These are phyloP conservation scores for Recurvirostra avosetta DNA, from an alignment of 2,113 vertebrate genomes.

Conservation along the genomic window DNA sequence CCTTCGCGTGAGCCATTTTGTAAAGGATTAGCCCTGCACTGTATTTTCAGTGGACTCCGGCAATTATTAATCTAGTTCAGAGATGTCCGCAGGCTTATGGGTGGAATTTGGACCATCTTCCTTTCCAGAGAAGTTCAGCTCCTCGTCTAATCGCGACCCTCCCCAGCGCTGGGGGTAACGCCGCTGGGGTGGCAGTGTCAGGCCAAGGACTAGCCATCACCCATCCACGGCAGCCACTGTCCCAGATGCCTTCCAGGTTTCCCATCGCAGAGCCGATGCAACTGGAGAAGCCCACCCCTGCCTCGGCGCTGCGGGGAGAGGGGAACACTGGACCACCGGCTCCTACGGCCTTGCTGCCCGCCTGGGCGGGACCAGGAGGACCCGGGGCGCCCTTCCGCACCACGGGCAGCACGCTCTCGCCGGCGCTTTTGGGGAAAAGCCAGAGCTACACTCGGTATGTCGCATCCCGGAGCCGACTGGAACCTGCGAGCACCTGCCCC, in stretches of 20 bases:
- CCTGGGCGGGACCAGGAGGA: accelerated
- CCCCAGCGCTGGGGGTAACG: accelerated
- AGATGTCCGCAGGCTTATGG: background rate
- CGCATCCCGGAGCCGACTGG: accelerated
- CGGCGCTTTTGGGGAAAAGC: accelerated
- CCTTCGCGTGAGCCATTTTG: accelerated
- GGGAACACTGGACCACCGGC: accelerated
- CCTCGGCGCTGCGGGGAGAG: accelerated
- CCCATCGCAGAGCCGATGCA: accelerated
- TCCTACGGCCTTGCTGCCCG: accelerated
- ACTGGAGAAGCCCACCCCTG: background rate
- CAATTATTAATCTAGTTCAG: slow-evolving; percentile 7
- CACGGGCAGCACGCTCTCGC: too few species aligned
- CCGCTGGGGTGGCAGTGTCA: background rate
- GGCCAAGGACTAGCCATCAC: background rate
- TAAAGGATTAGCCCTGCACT: background rate
- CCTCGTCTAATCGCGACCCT: background rate
- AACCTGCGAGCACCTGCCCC: background rate
- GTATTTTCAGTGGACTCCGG: background rate
- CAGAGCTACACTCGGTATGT: accelerated
- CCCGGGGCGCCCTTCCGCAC: background rate
- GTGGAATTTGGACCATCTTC: slow-evolving; percentile 6
- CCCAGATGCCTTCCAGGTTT: background rate
- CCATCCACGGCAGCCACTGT: accelerated
- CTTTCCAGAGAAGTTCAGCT: background rate